Conservation (phyloP, 2,888 invertebrate species). For the Nephrotoma appendiculata region DNA sequence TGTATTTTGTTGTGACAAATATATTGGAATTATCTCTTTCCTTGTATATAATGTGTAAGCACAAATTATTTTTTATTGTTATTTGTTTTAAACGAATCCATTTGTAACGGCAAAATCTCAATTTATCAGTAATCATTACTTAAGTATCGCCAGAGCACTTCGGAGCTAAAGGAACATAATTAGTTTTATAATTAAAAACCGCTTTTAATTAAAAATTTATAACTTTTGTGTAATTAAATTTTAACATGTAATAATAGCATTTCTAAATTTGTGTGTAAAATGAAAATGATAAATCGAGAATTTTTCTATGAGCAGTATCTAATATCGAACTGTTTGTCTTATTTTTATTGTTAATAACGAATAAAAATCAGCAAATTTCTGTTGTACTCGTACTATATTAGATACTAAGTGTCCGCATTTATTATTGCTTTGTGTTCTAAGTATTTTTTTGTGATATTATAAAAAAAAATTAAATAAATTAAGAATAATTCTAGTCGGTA, state of each 20-base stretch:
- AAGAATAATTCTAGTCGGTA: neutral
- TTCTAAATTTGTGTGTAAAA: neutral
- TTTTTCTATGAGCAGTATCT: constrained; percentile 14
- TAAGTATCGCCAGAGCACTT: neutral
- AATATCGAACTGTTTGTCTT: constrained; percentile 14
- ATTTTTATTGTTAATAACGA: constrained; percentile 13
- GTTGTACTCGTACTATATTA: neutral
- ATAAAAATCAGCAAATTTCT: neutral
- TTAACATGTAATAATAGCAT: neutral
- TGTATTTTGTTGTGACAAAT: neutral
- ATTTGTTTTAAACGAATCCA: neutral
- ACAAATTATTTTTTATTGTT: neutral
- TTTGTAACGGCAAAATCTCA: neutral
- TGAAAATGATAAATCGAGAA: constrained; percentile 14
- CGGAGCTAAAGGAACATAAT: neutral
- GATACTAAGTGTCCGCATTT: neutral
- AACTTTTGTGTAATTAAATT: neutral
- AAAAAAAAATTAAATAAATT: neutral
- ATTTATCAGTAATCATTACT: neutral
- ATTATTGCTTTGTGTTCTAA: neutral
- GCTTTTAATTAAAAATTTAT: neutral
- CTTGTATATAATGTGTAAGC: neutral
- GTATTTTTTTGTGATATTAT: neutral
- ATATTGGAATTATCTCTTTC: neutral
- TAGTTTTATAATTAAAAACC: neutral